Evolutionary conservation across 2,797 vertebrate genomes (phyloP).

Genomic region (Myotis myotis): DNA sequence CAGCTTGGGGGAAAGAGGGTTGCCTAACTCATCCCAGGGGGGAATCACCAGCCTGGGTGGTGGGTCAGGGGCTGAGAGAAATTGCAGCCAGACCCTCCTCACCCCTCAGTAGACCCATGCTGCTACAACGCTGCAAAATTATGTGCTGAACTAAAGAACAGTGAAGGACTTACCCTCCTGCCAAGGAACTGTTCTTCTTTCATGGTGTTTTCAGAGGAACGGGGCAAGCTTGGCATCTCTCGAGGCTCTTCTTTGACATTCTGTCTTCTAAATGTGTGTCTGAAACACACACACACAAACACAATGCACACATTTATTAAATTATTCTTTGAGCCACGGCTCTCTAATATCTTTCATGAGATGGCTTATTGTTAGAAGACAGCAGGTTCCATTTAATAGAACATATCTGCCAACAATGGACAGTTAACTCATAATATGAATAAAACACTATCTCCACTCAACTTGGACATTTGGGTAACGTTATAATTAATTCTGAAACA

Average conservation of each 20-base stretch:
- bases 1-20: background rate
- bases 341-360: background rate
- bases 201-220: constrained; percentile 88
- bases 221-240: constrained; percentile 92
- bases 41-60: background rate
- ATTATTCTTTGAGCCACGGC: background rate
- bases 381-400: background rate
- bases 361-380: background rate
- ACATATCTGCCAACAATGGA: background rate
- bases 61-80: background rate
- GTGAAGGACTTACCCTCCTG: constrained; percentile 86
- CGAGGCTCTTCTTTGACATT: constrained; percentile 85
- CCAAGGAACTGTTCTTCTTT: constrained; percentile 93
- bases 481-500: background rate
- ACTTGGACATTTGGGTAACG: background rate
- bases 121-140: background rate
- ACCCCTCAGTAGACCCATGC: background rate
- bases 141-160: background rate
- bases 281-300: constrained; percentile 76
- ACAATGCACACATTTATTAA: background rate
- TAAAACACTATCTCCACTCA: background rate
- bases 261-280: constrained; percentile 92
- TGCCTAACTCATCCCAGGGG: background rate
- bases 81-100: background rate
- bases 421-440: background rate